phyloP scores from a whole-genome alignment of 1,140 invertebrate genomes.

The Nymphalis io region DNA sequence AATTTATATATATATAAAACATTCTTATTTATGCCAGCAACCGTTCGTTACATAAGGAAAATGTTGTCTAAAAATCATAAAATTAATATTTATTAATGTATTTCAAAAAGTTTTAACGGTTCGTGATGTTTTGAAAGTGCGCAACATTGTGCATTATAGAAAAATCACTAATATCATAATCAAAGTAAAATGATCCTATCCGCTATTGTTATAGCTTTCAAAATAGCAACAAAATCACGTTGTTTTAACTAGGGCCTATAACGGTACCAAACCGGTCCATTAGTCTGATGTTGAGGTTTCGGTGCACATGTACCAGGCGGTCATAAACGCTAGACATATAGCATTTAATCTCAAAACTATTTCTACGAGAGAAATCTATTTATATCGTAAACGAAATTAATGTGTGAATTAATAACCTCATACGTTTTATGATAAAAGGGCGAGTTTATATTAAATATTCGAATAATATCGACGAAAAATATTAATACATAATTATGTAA shows the following conservation, averaged over 20 bases:
- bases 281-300: slow-evolving; percentile 26
- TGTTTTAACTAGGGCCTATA: slow-evolving; percentile 22
- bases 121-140: too few relatives aligned
- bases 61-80: too few relatives aligned
- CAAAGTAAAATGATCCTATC: slow-evolving; percentile 13
- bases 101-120: too few relatives aligned
- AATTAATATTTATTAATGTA: too few relatives aligned
- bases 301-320: slow-evolving; percentile 27
- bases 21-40: too few relatives aligned
- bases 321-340: slow-evolving; percentile 24
- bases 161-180: neutral
- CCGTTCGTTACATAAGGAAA: too few relatives aligned
- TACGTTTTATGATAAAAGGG: slow-evolving; percentile 4
- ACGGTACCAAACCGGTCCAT: slow-evolving; percentile 40
- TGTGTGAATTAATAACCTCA: neutral
- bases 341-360: slow-evolving; percentile 23
- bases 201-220: slow-evolving; percentile 26
- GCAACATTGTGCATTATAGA: neutral
- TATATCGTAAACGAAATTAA: slow-evolving; percentile 7
- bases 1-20: too few relatives aligned
- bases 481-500: too few relatives aligned
- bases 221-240: slow-evolving; percentile 29
- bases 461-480: too few relatives aligned
- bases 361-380: too few relatives aligned
- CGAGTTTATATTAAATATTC: too few relatives aligned